phyloP scores from a whole-genome alignment of 2,797 vertebrate species.

The Rhinoraja longicauda region DNA sequence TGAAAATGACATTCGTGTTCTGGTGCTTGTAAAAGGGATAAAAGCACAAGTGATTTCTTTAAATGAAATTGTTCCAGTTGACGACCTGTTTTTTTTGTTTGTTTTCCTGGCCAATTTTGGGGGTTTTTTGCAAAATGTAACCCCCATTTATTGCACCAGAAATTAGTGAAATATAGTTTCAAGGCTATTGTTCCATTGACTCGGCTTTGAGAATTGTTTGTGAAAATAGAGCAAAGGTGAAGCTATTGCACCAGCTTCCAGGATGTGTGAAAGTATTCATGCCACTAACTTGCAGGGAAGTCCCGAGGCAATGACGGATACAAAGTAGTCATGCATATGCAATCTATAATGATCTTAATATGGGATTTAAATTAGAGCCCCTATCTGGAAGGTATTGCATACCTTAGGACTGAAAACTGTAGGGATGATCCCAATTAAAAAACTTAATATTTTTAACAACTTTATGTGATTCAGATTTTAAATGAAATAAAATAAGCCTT shows the following conservation, averaged over 20 bases:
- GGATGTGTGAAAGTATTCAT: neutral
- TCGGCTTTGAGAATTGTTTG: neutral
- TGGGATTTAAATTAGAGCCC: neutral
- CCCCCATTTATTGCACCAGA: no score
- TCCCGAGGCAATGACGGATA: neutral
- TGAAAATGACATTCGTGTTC: no score
- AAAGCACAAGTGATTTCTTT: no score
- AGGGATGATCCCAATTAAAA: neutral
- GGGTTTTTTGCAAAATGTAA: no score
- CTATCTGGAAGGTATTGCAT: neutral
- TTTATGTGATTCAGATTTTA: neutral
- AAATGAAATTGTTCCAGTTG: no score
- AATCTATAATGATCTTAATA: neutral
- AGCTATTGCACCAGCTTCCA: neutral
- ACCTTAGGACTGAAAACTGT: neutral
- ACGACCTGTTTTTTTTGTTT: no score
- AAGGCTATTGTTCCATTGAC: neutral
- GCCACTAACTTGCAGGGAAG: neutral
- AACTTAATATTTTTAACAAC: neutral
- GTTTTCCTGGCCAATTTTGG: no score
- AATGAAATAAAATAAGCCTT: neutral
- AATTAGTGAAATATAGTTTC: no score
- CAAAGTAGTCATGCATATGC: neutral
- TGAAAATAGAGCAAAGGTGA: neutral
- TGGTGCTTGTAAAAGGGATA: no score